A percentile compares a stretch with the other conserved stretches of the same genome.
phyloP scores from a whole-genome alignment of 2,797 vertebrate genomes.

The Ctenopoma multispine region DNA sequence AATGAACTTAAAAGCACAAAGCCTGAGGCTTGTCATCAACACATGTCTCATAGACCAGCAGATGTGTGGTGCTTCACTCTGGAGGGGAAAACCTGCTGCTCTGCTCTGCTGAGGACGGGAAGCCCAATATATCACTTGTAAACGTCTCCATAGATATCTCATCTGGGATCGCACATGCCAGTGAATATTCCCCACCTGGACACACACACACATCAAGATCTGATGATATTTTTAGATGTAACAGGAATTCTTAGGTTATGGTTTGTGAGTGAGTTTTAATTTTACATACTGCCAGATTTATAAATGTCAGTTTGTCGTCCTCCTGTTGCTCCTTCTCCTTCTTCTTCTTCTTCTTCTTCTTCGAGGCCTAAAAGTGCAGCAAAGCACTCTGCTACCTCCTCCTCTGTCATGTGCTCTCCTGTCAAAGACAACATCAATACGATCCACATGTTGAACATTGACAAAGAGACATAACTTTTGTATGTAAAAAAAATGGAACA shows the following conservation, averaged over 20 bases:
- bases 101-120: constrained; percentile 64
- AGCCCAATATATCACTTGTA: constrained; percentile 86
- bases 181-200: constrained; percentile 70
- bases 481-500: neutral
- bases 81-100: constrained; percentile 9
- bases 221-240: neutral
- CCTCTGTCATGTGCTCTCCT: constrained; percentile 93
- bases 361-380: constrained; percentile 81
- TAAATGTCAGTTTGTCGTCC: constrained; percentile 59
- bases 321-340: neutral
- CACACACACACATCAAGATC: constrained; percentile 11
- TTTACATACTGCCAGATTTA: constrained; percentile 72
- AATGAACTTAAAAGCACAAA: constrained; percentile 2
- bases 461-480: neutral
- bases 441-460: neutral
- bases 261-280: neutral
- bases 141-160: constrained; percentile 89
- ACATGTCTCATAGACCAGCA: neutral
- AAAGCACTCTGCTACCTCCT: constrained; percentile 89
- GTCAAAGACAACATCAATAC: constrained; percentile 31
- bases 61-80: constrained; percentile 35
- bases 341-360: constrained; percentile 67
- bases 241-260: neutral
- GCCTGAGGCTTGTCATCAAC: neutral
- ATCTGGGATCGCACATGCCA: constrained; percentile 86